Percentiles rank a stretch among this genome's conserved stretches.
Conservation (phyloP, 2,113 vertebrate genomes). For the Pseudorasbora parva region DNA sequence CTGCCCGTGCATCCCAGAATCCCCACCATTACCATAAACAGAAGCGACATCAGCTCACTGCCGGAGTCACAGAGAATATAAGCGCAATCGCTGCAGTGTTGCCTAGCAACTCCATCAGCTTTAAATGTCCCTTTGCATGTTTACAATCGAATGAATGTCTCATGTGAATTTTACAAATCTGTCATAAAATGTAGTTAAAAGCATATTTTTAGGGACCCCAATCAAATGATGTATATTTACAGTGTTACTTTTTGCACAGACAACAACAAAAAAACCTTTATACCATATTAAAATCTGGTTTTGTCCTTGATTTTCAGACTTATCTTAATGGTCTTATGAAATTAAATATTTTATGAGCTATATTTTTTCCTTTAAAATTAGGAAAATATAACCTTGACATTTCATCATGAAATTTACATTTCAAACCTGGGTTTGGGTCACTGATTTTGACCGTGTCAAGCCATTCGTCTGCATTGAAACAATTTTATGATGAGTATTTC, state of each 20-base stretch:
- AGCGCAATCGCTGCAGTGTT: neutral
- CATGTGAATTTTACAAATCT: too few relatives aligned
- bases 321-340: too few relatives aligned
- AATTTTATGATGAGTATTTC: neutral
- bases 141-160: too few relatives aligned
- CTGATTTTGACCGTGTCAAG: neutral
- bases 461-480: neutral
- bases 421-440: neutral
- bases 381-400: neutral
- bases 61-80: constrained; percentile 8
- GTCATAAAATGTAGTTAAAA: neutral
- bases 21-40: constrained; percentile 42
- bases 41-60: constrained; percentile 11
- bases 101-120: neutral
- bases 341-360: too few relatives aligned
- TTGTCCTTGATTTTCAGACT: neutral
- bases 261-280: too few relatives aligned
- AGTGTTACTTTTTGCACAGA: too few relatives aligned
- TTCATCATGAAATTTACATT: neutral
- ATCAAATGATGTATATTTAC: too few relatives aligned
- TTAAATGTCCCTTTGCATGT: neutral
- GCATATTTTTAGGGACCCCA: neutral
- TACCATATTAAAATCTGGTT: neutral
- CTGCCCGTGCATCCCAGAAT: constrained; percentile 24
- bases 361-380: too few relatives aligned